A percentile compares a stretch with the other conserved stretches of the same genome.
Conservation (phyloP, 1,140 invertebrate genomes). For the Alviniconcha marisindica region DNA sequence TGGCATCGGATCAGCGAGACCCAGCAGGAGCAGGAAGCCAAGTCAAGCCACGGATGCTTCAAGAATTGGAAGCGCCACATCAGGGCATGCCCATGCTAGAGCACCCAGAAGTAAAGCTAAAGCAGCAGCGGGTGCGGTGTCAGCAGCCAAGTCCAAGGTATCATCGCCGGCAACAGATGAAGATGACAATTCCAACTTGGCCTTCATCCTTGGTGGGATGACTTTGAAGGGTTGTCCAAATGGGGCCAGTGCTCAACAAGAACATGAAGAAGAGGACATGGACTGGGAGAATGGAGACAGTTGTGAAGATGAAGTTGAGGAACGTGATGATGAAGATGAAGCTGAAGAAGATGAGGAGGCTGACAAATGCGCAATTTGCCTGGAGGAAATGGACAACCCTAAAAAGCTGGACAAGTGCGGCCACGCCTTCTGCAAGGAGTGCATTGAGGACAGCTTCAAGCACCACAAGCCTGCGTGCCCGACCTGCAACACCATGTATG, state of each 20-base stretch:
- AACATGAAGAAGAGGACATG: neutral
- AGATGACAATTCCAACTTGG: neutral
- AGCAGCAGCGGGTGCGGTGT: no score
- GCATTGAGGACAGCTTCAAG: slow-evolving; percentile 48
- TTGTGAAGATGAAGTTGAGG: neutral
- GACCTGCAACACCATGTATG: slow-evolving; percentile 55
- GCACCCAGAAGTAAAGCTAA: no score
- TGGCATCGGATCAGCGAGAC: no score
- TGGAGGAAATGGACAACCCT: slow-evolving; percentile 38
- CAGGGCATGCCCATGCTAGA: no score
- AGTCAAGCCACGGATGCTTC: neutral
- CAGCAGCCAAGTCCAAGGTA: no score
- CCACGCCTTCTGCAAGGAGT: slow-evolving; percentile 52
- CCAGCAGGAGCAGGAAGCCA: no score
- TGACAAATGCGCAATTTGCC: slow-evolving; percentile 51
- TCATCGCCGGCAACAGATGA: no score
- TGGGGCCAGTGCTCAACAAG: no score
- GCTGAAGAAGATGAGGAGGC: slow-evolving; percentile 27
- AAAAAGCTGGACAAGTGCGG: slow-evolving; percentile 53
- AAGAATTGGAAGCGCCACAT: neutral
- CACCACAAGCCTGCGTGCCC: slow-evolving; percentile 54
- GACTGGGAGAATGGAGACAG: neutral
- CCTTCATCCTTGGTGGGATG: neutral
- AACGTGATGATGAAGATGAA: neutral
- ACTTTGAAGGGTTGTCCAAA: neutral